phyloP scores from a whole-genome alignment of 2,113 vertebrate species.

The Grantiella picta region DNA sequence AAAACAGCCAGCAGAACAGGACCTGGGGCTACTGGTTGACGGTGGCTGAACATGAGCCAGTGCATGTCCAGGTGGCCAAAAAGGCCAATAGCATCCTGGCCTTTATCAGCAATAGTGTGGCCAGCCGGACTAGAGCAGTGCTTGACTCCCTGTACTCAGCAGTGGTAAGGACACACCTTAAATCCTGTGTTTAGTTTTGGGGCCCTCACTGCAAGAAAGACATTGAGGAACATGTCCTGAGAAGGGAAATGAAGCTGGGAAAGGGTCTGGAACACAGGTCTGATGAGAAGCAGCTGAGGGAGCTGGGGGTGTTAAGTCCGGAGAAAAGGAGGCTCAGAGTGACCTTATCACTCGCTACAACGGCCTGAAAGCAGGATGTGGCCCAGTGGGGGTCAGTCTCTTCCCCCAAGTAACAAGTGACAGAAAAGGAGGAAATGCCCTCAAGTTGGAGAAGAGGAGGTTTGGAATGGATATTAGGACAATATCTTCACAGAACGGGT shows the following conservation, averaged over 20 bases:
- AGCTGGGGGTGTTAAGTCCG: neutral
- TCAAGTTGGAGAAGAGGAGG: neutral
- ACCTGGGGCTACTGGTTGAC: neutral
- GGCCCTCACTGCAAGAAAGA: neutral
- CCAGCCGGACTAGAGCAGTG: neutral
- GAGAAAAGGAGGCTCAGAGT: neutral
- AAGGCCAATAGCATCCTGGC: neutral
- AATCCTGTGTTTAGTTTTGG: neutral
- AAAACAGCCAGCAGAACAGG: neutral
- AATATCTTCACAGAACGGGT: neutral
- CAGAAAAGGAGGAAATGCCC: neutral
- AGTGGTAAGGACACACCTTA: neutral
- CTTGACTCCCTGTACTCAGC: neutral
- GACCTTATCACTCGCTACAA: too few species aligned
- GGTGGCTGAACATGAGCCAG: neutral
- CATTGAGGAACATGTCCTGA: neutral
- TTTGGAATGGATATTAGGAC: neutral
- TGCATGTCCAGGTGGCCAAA: rapidly evolving
- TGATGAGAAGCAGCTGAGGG: neutral
- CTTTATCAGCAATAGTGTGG: neutral
- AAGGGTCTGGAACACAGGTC: neutral
- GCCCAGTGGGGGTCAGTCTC: neutral
- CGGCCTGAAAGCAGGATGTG: neutral
- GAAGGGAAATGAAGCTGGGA: neutral
- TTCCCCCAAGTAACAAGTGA: neutral